Evolutionary conservation across 2,888 invertebrate genomes (phyloP), one percentile per base, ranked within the genome.

Genomic region (Hoplodrina ambigua): DNA sequence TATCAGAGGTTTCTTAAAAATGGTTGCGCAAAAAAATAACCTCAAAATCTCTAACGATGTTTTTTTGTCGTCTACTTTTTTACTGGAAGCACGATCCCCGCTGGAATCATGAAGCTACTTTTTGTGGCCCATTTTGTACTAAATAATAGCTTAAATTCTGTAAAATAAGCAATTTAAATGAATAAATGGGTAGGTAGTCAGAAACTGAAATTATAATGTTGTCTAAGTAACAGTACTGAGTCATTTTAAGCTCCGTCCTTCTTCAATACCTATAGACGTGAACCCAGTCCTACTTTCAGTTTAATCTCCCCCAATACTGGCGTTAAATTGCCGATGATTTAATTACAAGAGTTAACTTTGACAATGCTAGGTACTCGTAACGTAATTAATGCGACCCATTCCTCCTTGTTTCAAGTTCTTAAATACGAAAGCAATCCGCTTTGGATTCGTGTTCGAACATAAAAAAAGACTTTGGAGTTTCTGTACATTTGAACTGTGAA

Each of bases 281-380:
- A 80, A 61, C 61, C 46, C 33, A 13, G 64, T 64, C 60, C 52
- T 61, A 68, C 69, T 73, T 59, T 52, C 41, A 10, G 7, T 53
- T 41, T 37, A 67, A 63, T 61, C 50, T 56, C 62, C 46, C 17
- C 55, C 52, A 41, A 71, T 75, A 65, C 60, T 44, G 62, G 55
- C 60, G 53, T 69, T 73, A 57, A 79, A 66, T 74, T 75, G 60
- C 59, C 55, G 73, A 69, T 69, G 68, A 77, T 81, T 81, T 65
- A 66, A 81, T 80, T 78, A 78, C 37, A 55, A 60, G 75, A 73
- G 44, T 63, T 67, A 82, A 78, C 74, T 80, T 81, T 66, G 63
- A 81, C 80, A 81, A 81, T 66, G 56, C 63, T 61, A n/a, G 60
- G 63, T 61, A 57, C 67, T 61, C 44, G 55, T 74, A 25, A 69